Conservation (phyloP, 2,797 vertebrate genomes). For the Otolemur crassicaudatus region DNA sequence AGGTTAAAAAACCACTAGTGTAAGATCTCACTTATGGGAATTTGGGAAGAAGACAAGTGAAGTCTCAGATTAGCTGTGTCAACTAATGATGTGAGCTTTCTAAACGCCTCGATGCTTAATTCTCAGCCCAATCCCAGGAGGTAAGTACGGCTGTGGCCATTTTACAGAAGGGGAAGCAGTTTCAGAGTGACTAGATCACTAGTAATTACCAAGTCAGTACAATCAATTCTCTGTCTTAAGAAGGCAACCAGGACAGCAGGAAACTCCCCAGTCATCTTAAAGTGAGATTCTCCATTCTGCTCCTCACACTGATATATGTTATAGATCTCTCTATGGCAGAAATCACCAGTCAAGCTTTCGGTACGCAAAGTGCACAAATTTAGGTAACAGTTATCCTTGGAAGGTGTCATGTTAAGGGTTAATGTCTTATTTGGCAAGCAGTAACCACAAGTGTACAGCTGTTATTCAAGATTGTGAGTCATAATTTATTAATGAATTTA, state of each 20-base stretch:
- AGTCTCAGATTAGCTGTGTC: neutral
- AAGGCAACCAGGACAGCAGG: neutral
- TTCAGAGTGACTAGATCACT: neutral
- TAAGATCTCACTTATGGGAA: neutral
- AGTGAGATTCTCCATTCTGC: neutral
- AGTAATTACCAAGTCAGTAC: neutral
- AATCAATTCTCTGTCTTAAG: neutral
- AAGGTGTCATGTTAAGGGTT: neutral
- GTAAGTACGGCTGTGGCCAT: neutral
- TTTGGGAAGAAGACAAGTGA: neutral
- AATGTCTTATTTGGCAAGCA: neutral
- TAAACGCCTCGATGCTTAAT: neutral
- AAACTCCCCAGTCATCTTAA: neutral
- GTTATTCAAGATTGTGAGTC: neutral
- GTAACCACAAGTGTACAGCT: neutral
- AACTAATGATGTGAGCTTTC: neutral
- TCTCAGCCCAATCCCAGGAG: neutral
- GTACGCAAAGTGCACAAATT: neutral
- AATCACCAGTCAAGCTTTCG: neutral
- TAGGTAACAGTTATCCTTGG: neutral
- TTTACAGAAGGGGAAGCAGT: neutral
- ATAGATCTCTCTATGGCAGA: neutral
- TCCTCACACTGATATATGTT: neutral
- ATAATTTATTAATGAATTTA: neutral
- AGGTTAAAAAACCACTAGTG: neutral